A percentile compares a stretch with the other conserved stretches of the same genome.
Evolutionary conservation across 2,113 vertebrate species (phyloP).

Genomic region (Melanotaenia duboulayi): DNA sequence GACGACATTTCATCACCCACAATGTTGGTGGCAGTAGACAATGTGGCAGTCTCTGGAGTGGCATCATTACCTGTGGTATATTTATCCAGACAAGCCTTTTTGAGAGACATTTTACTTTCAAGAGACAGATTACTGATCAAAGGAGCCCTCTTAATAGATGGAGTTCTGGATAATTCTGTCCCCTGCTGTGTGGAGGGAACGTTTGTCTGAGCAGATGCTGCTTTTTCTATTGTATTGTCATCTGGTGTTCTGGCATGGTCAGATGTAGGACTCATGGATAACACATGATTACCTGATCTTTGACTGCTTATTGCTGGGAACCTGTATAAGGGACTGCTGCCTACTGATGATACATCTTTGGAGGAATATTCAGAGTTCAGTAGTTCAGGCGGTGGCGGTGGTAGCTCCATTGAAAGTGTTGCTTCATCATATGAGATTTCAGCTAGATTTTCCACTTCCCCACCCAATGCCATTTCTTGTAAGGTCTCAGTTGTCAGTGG

Average conservation of each 20-base stretch:
- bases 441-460: constrained; percentile 31
- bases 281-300: constrained; percentile 43
- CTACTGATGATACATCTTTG: constrained; percentile 26
- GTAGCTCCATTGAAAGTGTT: constrained; percentile 42
- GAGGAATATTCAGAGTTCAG: constrained; percentile 19
- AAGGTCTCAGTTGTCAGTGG: not conserved
- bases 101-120: constrained; percentile 75
- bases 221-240: constrained; percentile 28
- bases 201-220: constrained; percentile 29
- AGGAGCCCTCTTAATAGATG: constrained; percentile 62
- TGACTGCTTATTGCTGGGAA: constrained; percentile 56
- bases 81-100: constrained; percentile 64
- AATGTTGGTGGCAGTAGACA: constrained; percentile 18
- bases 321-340: constrained; percentile 53
- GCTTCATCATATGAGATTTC: constrained; percentile 39
- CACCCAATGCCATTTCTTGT: constrained; percentile 9
- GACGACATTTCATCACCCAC: constrained; percentile 10
- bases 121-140: constrained; percentile 71
- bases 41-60: constrained; percentile 21
- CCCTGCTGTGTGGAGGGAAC: constrained; percentile 13
- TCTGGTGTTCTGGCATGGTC: constrained; percentile 36
- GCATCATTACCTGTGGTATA: constrained; percentile 45
- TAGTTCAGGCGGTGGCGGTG: constrained; percentile 34
- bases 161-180: constrained; percentile 42
- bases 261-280: constrained; percentile 48